These are phyloP conservation scores for Solea senegalensis DNA, from an alignment of 2,113 vertebrate genomes.

Conservation along the genomic window DNA sequence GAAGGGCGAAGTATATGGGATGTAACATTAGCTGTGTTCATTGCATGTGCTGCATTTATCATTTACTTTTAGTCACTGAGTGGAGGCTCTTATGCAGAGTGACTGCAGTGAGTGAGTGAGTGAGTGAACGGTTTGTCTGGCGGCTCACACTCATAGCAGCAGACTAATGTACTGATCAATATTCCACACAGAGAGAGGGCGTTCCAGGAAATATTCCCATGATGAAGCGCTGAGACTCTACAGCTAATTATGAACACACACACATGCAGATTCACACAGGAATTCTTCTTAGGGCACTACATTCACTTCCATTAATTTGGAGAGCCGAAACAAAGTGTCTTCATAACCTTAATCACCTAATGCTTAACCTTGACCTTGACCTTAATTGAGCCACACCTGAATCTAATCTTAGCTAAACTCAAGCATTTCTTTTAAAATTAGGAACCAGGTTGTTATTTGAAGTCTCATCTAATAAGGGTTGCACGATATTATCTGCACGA, in stretches of 20 bases:
- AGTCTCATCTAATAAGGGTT: no score
- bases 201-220: conserved; percentile 56
- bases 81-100: conserved; percentile 30
- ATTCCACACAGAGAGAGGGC: conserved; percentile 39
- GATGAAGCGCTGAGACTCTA: conserved; percentile 36
- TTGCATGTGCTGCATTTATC: conserved; percentile 17
- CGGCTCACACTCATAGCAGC: conserved; percentile 25
- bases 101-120: conserved; percentile 31
- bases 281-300: neutral
- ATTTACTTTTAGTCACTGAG: conserved; percentile 28
- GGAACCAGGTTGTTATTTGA: no score
- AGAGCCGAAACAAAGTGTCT: no score
- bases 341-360: neutral
- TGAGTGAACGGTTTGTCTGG: conserved; percentile 29
- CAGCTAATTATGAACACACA: conserved; percentile 55
- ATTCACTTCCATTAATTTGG: no score
- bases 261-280: conserved; percentile 1
- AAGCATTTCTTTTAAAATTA: no score
- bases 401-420: no score
- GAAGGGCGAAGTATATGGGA: neutral
- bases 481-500: no score
- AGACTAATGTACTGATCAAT: conserved; percentile 64
- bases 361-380: neutral
- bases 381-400: no score
- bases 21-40: neutral